Evolutionary conservation across 2,113 vertebrate species (phyloP).

Genomic region (Microcebus griseorufus): DNA sequence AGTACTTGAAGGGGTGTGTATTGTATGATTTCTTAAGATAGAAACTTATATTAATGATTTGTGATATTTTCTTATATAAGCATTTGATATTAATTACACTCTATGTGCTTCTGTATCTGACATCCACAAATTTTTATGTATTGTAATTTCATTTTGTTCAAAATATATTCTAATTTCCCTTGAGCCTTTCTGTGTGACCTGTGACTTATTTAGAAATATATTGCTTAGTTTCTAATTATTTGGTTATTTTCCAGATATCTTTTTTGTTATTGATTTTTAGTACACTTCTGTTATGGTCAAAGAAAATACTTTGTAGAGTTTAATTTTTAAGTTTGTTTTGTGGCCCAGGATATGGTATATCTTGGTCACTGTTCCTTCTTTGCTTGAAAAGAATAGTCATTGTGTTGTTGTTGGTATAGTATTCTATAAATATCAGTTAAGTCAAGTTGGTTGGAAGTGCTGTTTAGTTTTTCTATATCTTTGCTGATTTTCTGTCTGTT

Average conservation of each 20-base stretch:
- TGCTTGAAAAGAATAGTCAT: background rate
- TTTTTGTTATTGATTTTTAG: background rate
- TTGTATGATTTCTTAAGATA: background rate
- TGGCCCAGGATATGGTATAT: background rate
- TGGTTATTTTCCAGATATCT: background rate
- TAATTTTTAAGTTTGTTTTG: background rate
- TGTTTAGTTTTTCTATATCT: background rate
- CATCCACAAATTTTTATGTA: background rate
- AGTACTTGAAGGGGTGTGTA: background rate
- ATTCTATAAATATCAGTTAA: background rate
- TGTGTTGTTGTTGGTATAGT: background rate
- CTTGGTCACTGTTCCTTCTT: background rate
- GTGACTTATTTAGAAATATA: background rate
- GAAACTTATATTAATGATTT: constrained; percentile 6
- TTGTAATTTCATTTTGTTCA: background rate
- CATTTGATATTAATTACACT: background rate
- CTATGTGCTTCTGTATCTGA: background rate
- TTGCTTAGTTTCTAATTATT: background rate
- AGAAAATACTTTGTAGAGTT: background rate
- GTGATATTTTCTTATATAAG: background rate
- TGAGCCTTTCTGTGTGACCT: background rate
- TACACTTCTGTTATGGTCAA: background rate
- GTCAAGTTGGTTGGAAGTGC: background rate
- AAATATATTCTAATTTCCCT: background rate
- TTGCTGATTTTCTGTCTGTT: background rate